Evolutionary conservation across 1,140 invertebrate genomes (phyloP).

Genomic region (Diuraphis noxia): DNA sequence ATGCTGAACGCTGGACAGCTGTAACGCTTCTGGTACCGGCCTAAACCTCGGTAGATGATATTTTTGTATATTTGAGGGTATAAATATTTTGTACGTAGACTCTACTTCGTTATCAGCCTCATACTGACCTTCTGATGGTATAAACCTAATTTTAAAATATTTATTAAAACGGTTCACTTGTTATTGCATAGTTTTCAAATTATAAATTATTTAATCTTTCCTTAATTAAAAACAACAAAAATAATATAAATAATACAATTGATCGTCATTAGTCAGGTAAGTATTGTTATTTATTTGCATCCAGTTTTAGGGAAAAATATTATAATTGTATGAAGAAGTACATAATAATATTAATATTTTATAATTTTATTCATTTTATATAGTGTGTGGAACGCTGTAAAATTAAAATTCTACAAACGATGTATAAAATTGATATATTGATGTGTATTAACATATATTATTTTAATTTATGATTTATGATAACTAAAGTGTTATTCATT

Average conservation of each 20-base stretch:
- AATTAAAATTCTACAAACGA: background rate
- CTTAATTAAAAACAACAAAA: no score
- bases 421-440: no score
- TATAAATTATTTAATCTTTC: no score
- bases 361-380: background rate
- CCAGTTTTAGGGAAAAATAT: background rate
- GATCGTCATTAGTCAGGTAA: background rate
- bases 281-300: background rate
- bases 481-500: background rate
- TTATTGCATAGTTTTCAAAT: background rate
- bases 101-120: conserved; percentile 57
- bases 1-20: background rate
- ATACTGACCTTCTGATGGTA: conserved; percentile 57
- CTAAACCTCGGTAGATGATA: conserved; percentile 10
- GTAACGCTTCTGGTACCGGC: background rate
- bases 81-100: conserved; percentile 57
- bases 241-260: background rate
- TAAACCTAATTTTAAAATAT: conserved; percentile 42
- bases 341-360: background rate
- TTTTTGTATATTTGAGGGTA: conserved; percentile 42
- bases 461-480: no score
- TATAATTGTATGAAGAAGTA: background rate
- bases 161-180: background rate
- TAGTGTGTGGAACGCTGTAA: background rate
- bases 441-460: background rate